A percentile compares a stretch with the other conserved stretches of the same genome.
phyloP scores from a whole-genome alignment of 2,888 invertebrate genomes.

The Lathronympha strigana region DNA sequence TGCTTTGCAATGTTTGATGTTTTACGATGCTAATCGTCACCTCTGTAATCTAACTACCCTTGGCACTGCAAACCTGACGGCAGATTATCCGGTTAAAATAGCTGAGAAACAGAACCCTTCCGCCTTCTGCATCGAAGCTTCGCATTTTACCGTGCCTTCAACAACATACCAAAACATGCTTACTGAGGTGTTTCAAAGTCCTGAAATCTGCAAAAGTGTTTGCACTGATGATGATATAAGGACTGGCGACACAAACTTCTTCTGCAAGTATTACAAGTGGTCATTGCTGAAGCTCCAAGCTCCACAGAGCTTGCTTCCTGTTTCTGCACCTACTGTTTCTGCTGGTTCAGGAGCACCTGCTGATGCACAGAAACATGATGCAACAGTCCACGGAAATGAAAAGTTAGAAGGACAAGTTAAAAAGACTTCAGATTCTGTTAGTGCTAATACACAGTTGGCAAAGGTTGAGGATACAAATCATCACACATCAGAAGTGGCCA shows the following conservation, averaged over 20 bases:
- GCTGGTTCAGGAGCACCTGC: background rate
- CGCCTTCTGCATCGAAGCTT: conserved; percentile 58
- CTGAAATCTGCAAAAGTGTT: conserved; percentile 59
- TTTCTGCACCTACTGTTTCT: background rate
- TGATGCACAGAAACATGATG: background rate
- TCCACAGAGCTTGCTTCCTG: conserved; percentile 38
- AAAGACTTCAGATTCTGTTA: conserved; percentile 3
- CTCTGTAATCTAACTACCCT: conserved; percentile 59
- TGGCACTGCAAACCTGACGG: conserved; percentile 52
- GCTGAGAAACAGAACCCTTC: conserved; percentile 56
- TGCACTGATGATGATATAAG: conserved; percentile 59
- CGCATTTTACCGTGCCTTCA: conserved; percentile 61
- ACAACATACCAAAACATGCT: conserved; percentile 55
- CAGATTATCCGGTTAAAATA: conserved; percentile 55
- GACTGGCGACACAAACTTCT: conserved; percentile 62
- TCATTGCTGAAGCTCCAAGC: conserved; percentile 58
- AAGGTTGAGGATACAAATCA: conserved; percentile 10
- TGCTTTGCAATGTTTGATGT: conserved; percentile 68
- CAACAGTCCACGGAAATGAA: background rate
- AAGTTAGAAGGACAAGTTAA: background rate
- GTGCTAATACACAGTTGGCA: conserved; percentile 1
- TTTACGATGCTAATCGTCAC: conserved; percentile 71
- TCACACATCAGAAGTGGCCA: conserved; percentile 4
- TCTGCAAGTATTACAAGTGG: conserved; percentile 74
- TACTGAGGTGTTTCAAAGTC: conserved; percentile 54